phyloP scores from a whole-genome alignment of 2,113 vertebrate species.

The Tricholaema leucomelas region DNA sequence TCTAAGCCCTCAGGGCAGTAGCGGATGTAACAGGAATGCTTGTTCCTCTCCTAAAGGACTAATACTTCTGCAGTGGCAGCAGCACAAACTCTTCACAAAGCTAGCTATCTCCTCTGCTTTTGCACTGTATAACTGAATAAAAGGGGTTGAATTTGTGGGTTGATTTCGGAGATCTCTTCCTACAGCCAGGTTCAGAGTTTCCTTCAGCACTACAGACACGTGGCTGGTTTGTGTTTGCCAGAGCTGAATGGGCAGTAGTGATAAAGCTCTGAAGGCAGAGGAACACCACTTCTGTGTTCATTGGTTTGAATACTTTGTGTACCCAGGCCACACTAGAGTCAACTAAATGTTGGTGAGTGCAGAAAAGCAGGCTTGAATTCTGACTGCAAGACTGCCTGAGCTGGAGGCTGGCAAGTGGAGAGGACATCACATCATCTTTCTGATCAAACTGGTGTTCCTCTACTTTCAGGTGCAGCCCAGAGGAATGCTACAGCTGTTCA shows the following conservation, averaged over 20 bases:
- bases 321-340: not conserved
- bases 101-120: not conserved
- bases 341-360: not conserved
- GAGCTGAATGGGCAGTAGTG: not conserved
- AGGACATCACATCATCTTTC: not conserved
- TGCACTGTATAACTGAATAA: not conserved
- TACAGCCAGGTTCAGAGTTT: not conserved
- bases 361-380: not conserved
- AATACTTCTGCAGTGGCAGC: not conserved
- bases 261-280: not conserved
- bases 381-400: not conserved
- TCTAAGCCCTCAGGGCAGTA: not conserved
- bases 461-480: not conserved
- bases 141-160: accelerated
- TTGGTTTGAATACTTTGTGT: not conserved
- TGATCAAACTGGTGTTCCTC: not conserved
- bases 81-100: not conserved
- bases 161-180: not conserved
- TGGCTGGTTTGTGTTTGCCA: not conserved
- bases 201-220: not conserved
- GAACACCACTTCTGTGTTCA: not conserved
- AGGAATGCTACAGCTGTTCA: slow-evolving; percentile 18
- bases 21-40: not conserved
- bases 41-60: not conserved
- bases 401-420: not conserved